A percentile compares a stretch with the other conserved stretches of the same genome.
These are phyloP conservation scores for Nymphalis polychloros DNA, from an alignment of 2,888 invertebrate species.

Conservation along the genomic window DNA sequence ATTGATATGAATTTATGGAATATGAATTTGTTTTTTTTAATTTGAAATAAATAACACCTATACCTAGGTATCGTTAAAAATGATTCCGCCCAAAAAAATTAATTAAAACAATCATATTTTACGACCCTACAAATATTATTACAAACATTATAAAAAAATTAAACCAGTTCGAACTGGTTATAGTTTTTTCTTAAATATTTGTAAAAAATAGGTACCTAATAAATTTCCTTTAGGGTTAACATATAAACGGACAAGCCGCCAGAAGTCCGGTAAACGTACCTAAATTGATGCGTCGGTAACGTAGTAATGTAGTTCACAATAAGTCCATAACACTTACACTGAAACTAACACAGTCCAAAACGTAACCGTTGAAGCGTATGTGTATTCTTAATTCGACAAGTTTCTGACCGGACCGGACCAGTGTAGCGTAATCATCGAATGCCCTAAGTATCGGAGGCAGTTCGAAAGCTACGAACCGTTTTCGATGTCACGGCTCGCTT, in stretches of 20 bases:
- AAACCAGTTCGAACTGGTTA: too few relatives aligned
- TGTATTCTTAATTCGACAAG: constrained; percentile 75
- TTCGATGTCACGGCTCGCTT: constrained; percentile 79
- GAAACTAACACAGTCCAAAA: constrained; percentile 65
- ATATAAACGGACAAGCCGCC: neutral
- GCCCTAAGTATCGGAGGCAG: constrained; percentile 68
- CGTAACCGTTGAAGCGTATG: constrained; percentile 52
- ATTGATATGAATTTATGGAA: too few relatives aligned
- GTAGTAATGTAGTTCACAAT: constrained; percentile 39
- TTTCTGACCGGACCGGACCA: constrained; percentile 67
- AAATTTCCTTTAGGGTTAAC: neutral
- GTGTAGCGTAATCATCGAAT: constrained; percentile 78
- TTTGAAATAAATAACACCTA: too few relatives aligned
- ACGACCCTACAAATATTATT: too few relatives aligned
- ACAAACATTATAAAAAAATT: too few relatives aligned
- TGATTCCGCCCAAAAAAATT: too few relatives aligned
- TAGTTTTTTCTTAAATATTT: too few relatives aligned
- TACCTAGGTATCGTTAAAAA: too few relatives aligned
- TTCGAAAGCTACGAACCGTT: constrained; percentile 76
- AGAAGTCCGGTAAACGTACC: constrained; percentile 44
- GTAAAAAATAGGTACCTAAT: neutral
- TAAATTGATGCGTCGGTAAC: constrained; percentile 48
- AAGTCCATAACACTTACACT: constrained; percentile 51
- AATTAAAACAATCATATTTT: too few relatives aligned
- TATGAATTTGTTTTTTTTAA: too few relatives aligned